phyloP scores from a whole-genome alignment of 1,140 invertebrate species.

The Neuroterus valhalla region DNA sequence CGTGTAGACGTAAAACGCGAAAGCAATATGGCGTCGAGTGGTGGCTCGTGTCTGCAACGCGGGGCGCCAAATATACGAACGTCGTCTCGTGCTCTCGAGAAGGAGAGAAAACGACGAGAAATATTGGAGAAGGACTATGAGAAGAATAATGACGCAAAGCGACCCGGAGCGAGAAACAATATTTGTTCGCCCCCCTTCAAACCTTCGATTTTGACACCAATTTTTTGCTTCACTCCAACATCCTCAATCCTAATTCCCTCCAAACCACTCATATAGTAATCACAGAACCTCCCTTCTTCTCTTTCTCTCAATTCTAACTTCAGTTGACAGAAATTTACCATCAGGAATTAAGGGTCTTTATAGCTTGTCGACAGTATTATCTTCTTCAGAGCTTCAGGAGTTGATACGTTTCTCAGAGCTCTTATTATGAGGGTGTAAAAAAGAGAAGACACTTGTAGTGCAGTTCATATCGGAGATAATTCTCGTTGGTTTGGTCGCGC shows the following conservation, averaged over 20 bases:
- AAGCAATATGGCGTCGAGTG: slow-evolving; percentile 53
- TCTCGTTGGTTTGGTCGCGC: slow-evolving; percentile 6
- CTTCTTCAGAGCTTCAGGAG: not conserved
- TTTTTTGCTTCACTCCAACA: too few species aligned
- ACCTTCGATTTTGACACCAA: not conserved
- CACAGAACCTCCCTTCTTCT: too few species aligned
- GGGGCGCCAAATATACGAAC: slow-evolving; percentile 58
- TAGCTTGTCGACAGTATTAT: not conserved
- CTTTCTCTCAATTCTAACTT: too few species aligned
- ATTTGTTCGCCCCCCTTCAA: slow-evolving; percentile 44
- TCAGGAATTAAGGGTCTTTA: too few species aligned
- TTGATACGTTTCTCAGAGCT: not conserved
- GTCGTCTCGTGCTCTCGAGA: slow-evolving; percentile 44
- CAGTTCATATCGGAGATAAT: not conserved
- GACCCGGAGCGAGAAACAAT: slow-evolving; percentile 47
- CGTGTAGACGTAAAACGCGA: slow-evolving; percentile 48
- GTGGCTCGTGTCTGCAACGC: slow-evolving; percentile 59
- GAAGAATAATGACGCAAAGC: slow-evolving; percentile 54
- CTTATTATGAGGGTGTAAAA: not conserved
- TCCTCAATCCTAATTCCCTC: too few species aligned
- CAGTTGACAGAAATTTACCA: too few species aligned
- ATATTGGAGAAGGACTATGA: slow-evolving; percentile 53
- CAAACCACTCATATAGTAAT: too few species aligned
- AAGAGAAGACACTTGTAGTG: not conserved
- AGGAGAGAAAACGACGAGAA: slow-evolving; percentile 46